phyloP scores from a whole-genome alignment of 2,888 invertebrate genomes.

The Meteorus colon region DNA sequence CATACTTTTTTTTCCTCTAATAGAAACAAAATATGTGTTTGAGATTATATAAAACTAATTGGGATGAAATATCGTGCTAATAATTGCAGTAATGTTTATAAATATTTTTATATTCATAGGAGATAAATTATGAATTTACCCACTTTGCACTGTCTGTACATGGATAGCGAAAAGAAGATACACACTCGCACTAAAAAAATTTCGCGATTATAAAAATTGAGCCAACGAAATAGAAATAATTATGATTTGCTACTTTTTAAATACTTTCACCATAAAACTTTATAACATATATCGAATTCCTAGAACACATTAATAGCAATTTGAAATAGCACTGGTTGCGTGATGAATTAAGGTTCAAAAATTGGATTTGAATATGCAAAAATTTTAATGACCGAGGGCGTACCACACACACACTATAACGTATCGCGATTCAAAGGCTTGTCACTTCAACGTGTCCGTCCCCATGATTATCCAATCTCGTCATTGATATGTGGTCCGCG shows the following conservation, averaged over 20 bases:
- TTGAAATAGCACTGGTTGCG: not conserved
- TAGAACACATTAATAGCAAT: constrained; percentile 14
- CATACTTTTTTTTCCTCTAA: not conserved
- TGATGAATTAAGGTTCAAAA: not conserved
- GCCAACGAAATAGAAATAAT: not conserved
- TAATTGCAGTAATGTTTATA: not conserved
- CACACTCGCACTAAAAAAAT: not conserved
- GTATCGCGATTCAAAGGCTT: constrained; percentile 59
- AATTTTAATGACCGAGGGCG: constrained; percentile 66
- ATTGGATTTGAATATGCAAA: constrained; percentile 20
- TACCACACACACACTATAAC: constrained; percentile 61
- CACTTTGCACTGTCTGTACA: not conserved
- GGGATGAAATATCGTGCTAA: not conserved
- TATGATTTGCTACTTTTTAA: not conserved
- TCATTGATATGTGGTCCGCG: constrained; percentile 68
- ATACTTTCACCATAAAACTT: constrained; percentile 12
- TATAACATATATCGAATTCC: constrained; percentile 13
- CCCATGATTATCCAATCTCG: constrained; percentile 61
- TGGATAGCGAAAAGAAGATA: not conserved
- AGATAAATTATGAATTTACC: constrained; percentile 19
- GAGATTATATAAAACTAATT: not conserved
- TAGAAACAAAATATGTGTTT: not conserved
- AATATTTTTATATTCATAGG: not conserved
- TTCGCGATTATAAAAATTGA: not conserved
- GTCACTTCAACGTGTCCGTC: constrained; percentile 62